Evolutionary conservation across 2,797 vertebrate species (phyloP), one percentile per base, ranked within the genome.

Genomic region (Hapalemur alaotrensis): DNA sequence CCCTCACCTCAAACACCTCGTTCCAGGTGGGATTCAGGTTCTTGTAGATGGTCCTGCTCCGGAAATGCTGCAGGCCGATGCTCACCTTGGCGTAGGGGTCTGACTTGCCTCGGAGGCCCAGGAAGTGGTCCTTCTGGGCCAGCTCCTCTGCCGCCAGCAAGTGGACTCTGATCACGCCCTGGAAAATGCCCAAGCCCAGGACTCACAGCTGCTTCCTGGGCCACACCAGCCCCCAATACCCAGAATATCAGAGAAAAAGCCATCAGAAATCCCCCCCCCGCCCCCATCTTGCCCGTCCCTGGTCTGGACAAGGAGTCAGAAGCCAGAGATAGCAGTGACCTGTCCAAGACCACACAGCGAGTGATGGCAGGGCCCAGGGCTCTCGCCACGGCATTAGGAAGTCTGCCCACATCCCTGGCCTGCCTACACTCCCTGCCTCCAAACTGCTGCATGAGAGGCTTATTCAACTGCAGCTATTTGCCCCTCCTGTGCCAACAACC

Each of bases 91-190:
- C 98, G 0, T 99, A 99, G 0, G 99, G 99, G 97, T 99, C 99
- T 1, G 99, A 99, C 97, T 99, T 99, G 59, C 99, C 99, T 95
- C 99, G 99, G 48, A 99, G 99, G 30, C 99, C 99, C 98, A 99
- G 99, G 97, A 99, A 99, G 13, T 98, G 99, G 96, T 99, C 99
- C 97, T 99, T 99, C 38, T 99, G 99, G 79, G 99, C 97, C 95
- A 99, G 99, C 93, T 99, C 98, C 97, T 98, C 98, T 22, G 99
- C 99, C 97, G 99, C 99, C 96, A 99, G 43, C 76, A 99, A 93
- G 97, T 99, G 98, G 92, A 99, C 99, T 90, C 99, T 99, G 97
- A 99, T 98, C 84, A 99, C 99, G 7, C 99, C 99, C 99, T 99
- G 97, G 35, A 96, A 95, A 96, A 96, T 91, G 32, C 35, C 67